Percentiles rank a stretch among this genome's conserved stretches.
Evolutionary conservation across 1,140 invertebrate species (phyloP).

Genomic region (Andrena cerasifolii): DNA sequence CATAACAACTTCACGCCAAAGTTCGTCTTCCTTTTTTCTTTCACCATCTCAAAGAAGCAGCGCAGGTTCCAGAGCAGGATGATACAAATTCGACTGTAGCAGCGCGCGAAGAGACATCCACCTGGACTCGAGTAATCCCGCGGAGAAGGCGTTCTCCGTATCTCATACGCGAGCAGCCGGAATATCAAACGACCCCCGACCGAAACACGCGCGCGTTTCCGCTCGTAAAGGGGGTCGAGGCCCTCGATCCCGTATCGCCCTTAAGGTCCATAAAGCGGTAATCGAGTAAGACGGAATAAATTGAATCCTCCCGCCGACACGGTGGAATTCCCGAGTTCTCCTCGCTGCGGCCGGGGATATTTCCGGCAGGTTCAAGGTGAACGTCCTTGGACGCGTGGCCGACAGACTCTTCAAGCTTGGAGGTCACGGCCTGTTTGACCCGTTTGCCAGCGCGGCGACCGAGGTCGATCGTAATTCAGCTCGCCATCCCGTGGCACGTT

Average conservation of each 20-base stretch:
- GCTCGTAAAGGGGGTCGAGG: constrained; percentile 56
- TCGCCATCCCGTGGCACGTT: background rate
- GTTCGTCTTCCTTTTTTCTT: too few species aligned
- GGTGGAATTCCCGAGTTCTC: background rate
- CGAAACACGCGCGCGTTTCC: constrained; percentile 37
- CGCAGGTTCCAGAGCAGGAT: too few species aligned
- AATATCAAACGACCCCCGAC: constrained; percentile 41
- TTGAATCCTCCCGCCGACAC: constrained; percentile 29
- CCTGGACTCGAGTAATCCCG: constrained; percentile 26
- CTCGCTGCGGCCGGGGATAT: background rate
- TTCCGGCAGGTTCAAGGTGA: constrained; percentile 10
- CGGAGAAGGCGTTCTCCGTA: constrained; percentile 48
- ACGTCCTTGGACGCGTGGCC: background rate
- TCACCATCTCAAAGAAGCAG: background rate
- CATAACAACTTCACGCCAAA: too few species aligned
- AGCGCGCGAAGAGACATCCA: background rate
- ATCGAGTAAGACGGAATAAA: constrained; percentile 60
- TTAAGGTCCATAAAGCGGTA: constrained; percentile 54
- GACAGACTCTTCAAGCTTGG: background rate
- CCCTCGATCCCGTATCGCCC: constrained; percentile 38
- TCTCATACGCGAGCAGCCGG: constrained; percentile 28
- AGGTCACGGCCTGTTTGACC: constrained; percentile 41
- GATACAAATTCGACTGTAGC: background rate
- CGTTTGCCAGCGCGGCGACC: constrained; percentile 4
- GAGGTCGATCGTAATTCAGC: constrained; percentile 11